Evolutionary conservation across 2,113 vertebrate species (phyloP).

Genomic region (Mionectes macconnelli): DNA sequence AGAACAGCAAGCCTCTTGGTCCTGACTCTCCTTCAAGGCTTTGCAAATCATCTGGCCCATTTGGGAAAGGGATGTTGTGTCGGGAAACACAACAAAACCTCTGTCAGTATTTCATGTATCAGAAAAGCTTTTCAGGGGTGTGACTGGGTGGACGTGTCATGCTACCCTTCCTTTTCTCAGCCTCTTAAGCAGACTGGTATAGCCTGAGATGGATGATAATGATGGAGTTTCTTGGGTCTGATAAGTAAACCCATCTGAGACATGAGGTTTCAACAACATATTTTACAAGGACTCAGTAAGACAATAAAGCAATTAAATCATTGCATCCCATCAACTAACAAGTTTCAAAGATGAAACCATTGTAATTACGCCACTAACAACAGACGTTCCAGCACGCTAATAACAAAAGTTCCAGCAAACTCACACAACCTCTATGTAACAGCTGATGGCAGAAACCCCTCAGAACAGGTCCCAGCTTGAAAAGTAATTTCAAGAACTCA

Average conservation of each 20-base stretch:
- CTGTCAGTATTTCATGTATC: neutral
- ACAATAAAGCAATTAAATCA: neutral
- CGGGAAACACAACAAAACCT: neutral
- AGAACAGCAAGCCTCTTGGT: neutral
- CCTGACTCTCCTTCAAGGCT: neutral
- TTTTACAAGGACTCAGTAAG: neutral
- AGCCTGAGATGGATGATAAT: neutral
- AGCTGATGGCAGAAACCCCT: neutral
- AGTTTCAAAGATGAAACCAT: neutral
- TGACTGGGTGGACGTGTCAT: neutral
- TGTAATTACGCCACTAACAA: neutral
- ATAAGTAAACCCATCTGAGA: neutral
- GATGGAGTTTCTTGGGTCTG: neutral
- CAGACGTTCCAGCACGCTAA: neutral
- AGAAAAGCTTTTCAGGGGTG: neutral
- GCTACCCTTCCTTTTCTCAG: neutral
- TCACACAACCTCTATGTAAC: neutral
- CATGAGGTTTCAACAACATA: neutral
- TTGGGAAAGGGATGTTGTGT: neutral
- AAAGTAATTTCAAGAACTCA: slow-evolving; percentile 9
- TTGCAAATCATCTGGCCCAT: neutral
- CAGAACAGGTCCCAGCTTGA: neutral
- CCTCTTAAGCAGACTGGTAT: neutral
- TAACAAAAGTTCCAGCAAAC: neutral
- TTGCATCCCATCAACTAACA: neutral